Evolutionary conservation across 1,140 invertebrate genomes (phyloP).

Genomic region (Ceratosolen fusciceps): DNA sequence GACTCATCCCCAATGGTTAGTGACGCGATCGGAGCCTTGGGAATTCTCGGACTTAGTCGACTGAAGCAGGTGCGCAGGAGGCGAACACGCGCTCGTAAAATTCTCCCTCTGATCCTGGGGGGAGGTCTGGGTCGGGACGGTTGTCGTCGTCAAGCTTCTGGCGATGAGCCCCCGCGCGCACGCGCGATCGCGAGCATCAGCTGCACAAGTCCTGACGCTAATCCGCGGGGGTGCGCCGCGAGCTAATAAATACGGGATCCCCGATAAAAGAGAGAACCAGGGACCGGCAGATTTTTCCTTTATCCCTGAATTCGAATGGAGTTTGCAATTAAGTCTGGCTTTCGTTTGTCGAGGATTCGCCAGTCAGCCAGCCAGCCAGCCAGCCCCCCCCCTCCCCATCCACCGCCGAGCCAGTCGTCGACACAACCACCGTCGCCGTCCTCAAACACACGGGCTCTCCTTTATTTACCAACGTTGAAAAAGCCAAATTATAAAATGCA

Average conservation of each 20-base stretch:
- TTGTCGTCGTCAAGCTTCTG: too few relatives aligned
- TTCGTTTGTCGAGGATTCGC: background rate
- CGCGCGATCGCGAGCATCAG: slow-evolving; percentile 49
- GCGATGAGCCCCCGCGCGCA: background rate
- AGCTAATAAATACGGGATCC: slow-evolving; percentile 62
- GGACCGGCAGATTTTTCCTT: background rate
- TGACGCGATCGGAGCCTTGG: slow-evolving; percentile 11
- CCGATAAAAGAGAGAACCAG: slow-evolving; percentile 57
- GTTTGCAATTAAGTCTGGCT: background rate
- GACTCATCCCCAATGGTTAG: background rate
- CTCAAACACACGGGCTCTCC: too few relatives aligned
- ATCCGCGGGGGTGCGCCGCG: slow-evolving; percentile 51
- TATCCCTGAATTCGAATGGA: background rate
- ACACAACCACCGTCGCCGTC: too few relatives aligned
- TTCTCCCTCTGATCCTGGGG: too few relatives aligned
- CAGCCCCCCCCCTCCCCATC: too few relatives aligned
- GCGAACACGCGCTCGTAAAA: slow-evolving; percentile 3
- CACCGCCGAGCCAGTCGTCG: too few relatives aligned
- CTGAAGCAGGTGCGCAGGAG: slow-evolving; percentile 24
- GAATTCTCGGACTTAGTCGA: slow-evolving; percentile 2
- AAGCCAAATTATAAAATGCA: background rate
- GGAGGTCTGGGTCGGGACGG: too few relatives aligned
- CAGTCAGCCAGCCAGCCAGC: too few relatives aligned
- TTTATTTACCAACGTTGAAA: background rate
- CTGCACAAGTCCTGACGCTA: slow-evolving; percentile 57